phyloP scores from a whole-genome alignment of 2,797 vertebrate species.

The Synaphobranchus kaupii region DNA sequence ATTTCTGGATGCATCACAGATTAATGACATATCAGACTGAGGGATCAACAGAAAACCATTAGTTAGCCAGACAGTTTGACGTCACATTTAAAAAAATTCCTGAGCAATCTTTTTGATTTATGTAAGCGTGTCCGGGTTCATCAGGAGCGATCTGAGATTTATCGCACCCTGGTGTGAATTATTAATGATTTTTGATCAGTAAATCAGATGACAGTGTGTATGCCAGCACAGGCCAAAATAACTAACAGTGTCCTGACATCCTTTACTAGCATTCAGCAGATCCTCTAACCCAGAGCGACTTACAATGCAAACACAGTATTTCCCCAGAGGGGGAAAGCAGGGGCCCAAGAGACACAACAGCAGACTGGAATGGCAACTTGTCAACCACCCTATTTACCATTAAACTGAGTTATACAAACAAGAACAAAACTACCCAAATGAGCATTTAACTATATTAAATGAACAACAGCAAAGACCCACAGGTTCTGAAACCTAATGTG shows the following conservation, averaged over 20 bases:
- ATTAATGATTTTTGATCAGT: slow-evolving; percentile 88
- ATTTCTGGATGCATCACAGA: slow-evolving; percentile 82
- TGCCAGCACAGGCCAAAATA: slow-evolving; percentile 61
- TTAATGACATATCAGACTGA: slow-evolving; percentile 83
- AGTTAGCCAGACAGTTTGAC: slow-evolving; percentile 88
- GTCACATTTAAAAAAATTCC: slow-evolving; percentile 87
- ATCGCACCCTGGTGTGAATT: slow-evolving; percentile 83
- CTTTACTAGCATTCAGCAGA: neutral
- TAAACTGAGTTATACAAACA: neutral
- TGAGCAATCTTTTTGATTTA: slow-evolving; percentile 90
- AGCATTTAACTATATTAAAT: no score
- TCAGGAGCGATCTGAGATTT: slow-evolving; percentile 86
- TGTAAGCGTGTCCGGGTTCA: slow-evolving; percentile 85
- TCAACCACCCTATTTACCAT: neutral
- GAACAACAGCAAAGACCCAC: no score
- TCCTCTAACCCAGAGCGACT: neutral
- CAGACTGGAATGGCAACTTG: neutral
- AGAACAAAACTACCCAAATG: neutral
- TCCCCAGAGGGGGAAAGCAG: no score
- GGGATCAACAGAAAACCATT: slow-evolving; percentile 84
- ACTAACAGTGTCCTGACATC: slow-evolving; percentile 59
- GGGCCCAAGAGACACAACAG: neutral
- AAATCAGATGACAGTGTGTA: slow-evolving; percentile 72
- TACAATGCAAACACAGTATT: neutral
- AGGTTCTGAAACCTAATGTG: no score